These are phyloP conservation scores for Drosophila atroscutellata DNA, from an alignment of 2,888 invertebrate species.

Conservation along the genomic window DNA sequence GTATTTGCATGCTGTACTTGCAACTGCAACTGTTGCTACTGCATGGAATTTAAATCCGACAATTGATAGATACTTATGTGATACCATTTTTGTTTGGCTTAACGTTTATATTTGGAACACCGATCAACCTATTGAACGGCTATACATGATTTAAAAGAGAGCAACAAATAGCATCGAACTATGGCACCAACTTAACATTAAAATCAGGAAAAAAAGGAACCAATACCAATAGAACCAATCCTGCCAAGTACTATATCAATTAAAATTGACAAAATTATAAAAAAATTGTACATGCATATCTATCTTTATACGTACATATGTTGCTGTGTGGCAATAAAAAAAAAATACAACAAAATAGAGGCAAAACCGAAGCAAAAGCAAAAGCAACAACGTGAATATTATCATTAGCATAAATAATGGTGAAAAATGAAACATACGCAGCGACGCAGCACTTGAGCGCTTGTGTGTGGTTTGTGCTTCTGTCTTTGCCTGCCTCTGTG, in stretches of 20 bases:
- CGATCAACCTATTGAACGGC: not conserved
- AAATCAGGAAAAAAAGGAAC: not conserved
- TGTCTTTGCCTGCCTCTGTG: constrained; percentile 1
- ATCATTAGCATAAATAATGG: constrained; percentile 76
- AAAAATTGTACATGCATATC: constrained; percentile 11
- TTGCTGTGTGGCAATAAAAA: constrained; percentile 35
- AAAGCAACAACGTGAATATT: constrained; percentile 54
- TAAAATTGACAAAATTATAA: constrained; percentile 22
- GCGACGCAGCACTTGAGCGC: constrained; percentile 31
- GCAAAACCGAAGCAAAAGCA: constrained; percentile 57
- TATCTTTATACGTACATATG: constrained; percentile 1
- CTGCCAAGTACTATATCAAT: constrained; percentile 13
- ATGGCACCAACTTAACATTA: not conserved
- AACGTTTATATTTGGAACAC: not conserved
- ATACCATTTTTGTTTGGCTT: not conserved
- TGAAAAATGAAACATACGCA: constrained; percentile 59
- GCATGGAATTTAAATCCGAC: not conserved
- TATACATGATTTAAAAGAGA: not conserved
- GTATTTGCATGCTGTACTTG: constrained; percentile 34
- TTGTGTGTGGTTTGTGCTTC: constrained; percentile 12
- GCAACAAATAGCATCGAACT: not conserved
- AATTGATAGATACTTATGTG: constrained; percentile 23
- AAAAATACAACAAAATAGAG: constrained; percentile 34
- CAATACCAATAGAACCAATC: not conserved
- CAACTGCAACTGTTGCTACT: constrained; percentile 16